Evolutionary conservation across 2,888 invertebrate genomes (phyloP).

Genomic region (Unio delphinus): DNA sequence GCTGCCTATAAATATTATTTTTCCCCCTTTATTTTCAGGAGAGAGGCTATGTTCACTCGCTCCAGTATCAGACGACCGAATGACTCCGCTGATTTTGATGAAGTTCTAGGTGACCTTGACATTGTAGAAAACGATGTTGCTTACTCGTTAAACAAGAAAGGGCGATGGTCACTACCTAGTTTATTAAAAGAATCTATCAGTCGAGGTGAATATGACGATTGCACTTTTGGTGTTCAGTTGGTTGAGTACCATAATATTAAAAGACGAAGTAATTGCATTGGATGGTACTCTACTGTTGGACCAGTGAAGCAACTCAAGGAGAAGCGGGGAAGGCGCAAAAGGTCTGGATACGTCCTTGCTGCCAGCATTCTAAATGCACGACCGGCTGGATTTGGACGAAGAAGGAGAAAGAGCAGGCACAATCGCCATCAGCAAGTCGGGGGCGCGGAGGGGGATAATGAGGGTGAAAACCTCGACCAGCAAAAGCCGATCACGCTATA

Average conservation of each 20-base stretch:
- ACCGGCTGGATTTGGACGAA: constrained; percentile 1
- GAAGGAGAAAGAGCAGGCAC: constrained; percentile 3
- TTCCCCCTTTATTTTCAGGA: too few relatives aligned
- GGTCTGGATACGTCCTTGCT: constrained; percentile 29
- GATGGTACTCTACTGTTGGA: constrained; percentile 19
- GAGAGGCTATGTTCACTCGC: too few relatives aligned
- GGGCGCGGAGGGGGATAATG: constrained; percentile 3
- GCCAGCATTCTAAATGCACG: constrained; percentile 18
- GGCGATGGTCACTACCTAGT: constrained; percentile 50
- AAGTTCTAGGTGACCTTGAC: constrained; percentile 11
- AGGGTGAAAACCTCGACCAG: background rate
- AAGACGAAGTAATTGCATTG: constrained; percentile 30
- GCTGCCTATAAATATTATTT: too few relatives aligned
- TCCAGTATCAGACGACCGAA: constrained; percentile 2
- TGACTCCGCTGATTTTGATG: background rate
- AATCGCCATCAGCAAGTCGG: background rate
- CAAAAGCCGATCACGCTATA: constrained; percentile 25
- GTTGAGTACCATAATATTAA: constrained; percentile 36
- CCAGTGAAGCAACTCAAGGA: constrained; percentile 10
- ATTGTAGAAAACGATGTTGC: constrained; percentile 25
- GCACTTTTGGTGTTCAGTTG: constrained; percentile 30
- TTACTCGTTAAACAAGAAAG: constrained; percentile 56
- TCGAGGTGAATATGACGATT: constrained; percentile 12
- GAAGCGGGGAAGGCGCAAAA: constrained; percentile 8
- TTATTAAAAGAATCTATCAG: constrained; percentile 33